Evolutionary conservation across 2,888 invertebrate genomes (phyloP).

Genomic region (Conops quadrifasciatus): DNA sequence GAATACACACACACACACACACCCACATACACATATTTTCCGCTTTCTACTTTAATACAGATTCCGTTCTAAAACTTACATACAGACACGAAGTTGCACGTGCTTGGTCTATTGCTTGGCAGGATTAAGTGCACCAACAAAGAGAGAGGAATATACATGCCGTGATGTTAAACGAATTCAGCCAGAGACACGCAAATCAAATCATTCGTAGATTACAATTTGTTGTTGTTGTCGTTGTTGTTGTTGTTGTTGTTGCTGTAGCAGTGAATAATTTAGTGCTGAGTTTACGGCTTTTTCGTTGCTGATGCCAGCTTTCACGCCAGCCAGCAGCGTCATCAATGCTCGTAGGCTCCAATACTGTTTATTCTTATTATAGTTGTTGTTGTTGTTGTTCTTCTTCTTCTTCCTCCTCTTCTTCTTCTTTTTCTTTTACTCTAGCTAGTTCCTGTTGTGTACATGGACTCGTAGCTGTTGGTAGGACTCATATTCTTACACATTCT

Average conservation of each 20-base stretch:
- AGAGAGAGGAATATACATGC: not conserved
- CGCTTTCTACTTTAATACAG: no score
- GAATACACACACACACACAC: not conserved
- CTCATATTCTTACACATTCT: not conserved
- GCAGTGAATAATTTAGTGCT: constrained; percentile 29
- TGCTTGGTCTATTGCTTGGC: constrained; percentile 24
- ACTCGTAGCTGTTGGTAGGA: constrained; percentile 1
- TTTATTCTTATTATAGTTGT: no score
- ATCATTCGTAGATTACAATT: constrained; percentile 16
- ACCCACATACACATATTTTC: not conserved
- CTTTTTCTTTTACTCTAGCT: no score
- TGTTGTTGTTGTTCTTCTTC: no score
- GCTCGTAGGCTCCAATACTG: not conserved
- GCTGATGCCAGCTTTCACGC: constrained; percentile 44
- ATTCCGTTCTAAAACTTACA: no score
- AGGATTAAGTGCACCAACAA: constrained; percentile 31
- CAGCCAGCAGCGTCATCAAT: no score
- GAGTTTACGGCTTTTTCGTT: constrained; percentile 37
- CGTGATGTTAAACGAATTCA: constrained; percentile 8
- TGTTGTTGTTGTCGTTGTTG: constrained; percentile 49
- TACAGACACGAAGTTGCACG: constrained; percentile 3
- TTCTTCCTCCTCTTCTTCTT: not conserved
- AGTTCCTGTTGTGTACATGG: no score
- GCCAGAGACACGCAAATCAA: constrained; percentile 21
- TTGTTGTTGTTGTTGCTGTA: constrained; percentile 51